These are phyloP conservation scores for Plectropomus leopardus DNA, from an alignment of 2,113 vertebrate genomes.

Conservation along the genomic window DNA sequence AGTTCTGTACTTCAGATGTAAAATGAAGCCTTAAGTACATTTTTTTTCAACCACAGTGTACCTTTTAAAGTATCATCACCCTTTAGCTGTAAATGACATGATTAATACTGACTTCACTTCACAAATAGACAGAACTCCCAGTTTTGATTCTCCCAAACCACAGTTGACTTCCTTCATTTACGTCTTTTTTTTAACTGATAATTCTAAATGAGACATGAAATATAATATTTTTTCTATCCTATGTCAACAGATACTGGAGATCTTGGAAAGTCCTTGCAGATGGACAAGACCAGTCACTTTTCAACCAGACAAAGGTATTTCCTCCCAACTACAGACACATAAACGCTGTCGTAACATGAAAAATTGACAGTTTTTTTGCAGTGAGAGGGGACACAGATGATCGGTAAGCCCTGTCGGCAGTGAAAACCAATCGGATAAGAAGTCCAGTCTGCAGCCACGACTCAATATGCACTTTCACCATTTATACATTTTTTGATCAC, in stretches of 20 bases:
- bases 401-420: not conserved
- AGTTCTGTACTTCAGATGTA: conserved; percentile 1
- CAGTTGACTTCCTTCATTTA: too few species aligned
- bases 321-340: not conserved
- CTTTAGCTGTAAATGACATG: not conserved
- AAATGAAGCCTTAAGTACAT: conserved; percentile 11
- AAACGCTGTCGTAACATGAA: not conserved
- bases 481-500: conserved; percentile 5
- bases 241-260: not conserved
- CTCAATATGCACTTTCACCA: conserved; percentile 1
- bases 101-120: conserved; percentile 14
- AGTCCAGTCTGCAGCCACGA: not conserved
- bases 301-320: not conserved
- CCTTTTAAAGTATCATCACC: not conserved
- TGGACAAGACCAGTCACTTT: not conserved
- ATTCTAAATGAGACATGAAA: too few species aligned
- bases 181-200: too few species aligned
- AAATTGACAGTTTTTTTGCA: not conserved
- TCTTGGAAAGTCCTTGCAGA: not conserved
- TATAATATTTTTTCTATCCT: not conserved
- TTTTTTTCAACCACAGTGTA: not conserved
- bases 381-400: not conserved
- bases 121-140: not conserved
- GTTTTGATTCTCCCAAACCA: not conserved
- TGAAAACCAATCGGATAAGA: conserved; percentile 21